Evolutionary conservation across 1,140 invertebrate genomes (phyloP).

Genomic region (Coenobita brevimanus): DNA sequence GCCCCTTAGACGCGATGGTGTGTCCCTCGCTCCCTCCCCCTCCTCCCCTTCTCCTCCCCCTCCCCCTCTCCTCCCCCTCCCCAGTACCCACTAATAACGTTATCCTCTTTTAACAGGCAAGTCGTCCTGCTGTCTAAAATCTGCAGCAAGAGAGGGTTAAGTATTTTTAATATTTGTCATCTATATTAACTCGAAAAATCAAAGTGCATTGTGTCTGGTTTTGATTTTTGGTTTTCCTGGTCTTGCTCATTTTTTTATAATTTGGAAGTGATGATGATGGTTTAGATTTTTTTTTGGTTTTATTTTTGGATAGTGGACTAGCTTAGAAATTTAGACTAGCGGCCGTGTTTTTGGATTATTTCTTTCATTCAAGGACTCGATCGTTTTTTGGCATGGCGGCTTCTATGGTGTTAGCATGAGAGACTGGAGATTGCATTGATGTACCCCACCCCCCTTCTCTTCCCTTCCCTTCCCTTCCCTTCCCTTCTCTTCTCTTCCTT

Average conservation of each 20-base stretch:
- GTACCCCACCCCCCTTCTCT: neutral
- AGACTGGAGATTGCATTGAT: neutral
- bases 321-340: too few species aligned
- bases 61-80: neutral
- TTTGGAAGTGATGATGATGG: neutral
- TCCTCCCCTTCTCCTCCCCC: neutral
- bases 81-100: constrained; percentile 51
- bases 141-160: constrained; percentile 55
- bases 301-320: neutral
- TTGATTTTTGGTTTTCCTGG: constrained; percentile 24
- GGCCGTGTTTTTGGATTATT: too few species aligned
- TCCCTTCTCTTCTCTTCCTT: neutral
- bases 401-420: constrained; percentile 3
- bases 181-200: constrained; percentile 39
- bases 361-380: neutral
- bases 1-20: neutral
- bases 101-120: constrained; percentile 60
- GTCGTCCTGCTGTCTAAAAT: constrained; percentile 49
- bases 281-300: neutral
- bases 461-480: neutral
- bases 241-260: neutral
- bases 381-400: neutral
- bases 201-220: constrained; percentile 52
- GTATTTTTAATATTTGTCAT: constrained; percentile 50
- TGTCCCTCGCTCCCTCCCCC: neutral